Evolutionary conservation across 2,888 invertebrate genomes (phyloP).

Genomic region (Diadegma fenestrale): DNA sequence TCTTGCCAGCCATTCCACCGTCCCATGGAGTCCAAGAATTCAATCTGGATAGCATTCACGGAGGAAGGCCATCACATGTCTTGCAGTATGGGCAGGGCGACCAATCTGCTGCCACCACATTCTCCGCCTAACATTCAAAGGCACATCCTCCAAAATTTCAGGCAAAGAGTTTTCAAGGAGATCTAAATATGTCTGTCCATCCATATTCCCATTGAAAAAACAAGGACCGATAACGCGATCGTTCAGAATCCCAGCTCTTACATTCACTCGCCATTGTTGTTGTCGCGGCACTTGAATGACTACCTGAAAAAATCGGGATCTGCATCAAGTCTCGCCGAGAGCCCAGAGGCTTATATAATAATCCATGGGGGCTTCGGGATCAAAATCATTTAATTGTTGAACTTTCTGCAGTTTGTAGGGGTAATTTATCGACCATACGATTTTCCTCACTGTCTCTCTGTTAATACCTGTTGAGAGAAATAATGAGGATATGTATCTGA

Average conservation of each 20-base stretch:
- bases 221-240: slow-evolving; percentile 30
- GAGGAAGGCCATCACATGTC: background rate
- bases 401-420: slow-evolving; percentile 16
- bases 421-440: slow-evolving; percentile 16
- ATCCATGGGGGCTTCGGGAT: background rate
- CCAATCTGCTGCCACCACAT: slow-evolving; percentile 60
- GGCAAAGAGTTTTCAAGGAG: slow-evolving; percentile 41
- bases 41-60: background rate
- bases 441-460: slow-evolving; percentile 20
- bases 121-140: slow-evolving; percentile 7
- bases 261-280: slow-evolving; percentile 35
- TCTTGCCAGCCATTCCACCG: slow-evolving; percentile 13
- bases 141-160: slow-evolving; percentile 25
- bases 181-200: background rate
- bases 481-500: background rate
- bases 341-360: slow-evolving; percentile 68
- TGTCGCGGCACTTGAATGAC: slow-evolving; percentile 1
- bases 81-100: slow-evolving; percentile 40
- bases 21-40: background rate
- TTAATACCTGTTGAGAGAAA: slow-evolving; percentile 1
- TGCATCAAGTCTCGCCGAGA: background rate
- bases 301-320: background rate
- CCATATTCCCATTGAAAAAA: slow-evolving; percentile 19
- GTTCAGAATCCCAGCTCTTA: slow-evolving; percentile 17
- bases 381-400: background rate